Percentiles rank a stretch among this genome's conserved stretches.
These are phyloP conservation scores for Carassius gibelio DNA, from an alignment of 2,113 vertebrate genomes.

Conservation along the genomic window DNA sequence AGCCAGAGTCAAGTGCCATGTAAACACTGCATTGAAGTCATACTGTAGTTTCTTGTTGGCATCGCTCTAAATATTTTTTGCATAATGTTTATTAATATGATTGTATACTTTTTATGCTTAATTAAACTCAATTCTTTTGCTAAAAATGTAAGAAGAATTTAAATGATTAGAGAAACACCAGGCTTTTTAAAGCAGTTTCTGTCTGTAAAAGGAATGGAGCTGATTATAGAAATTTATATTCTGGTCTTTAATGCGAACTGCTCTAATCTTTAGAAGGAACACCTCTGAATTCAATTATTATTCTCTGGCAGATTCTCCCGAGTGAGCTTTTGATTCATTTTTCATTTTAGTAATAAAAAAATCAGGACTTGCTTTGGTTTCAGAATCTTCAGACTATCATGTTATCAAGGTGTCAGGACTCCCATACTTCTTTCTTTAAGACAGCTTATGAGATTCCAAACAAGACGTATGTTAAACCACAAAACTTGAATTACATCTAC, in stretches of 20 bases:
- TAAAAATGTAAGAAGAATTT: background rate
- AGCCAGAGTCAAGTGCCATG: background rate
- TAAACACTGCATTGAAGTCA: background rate
- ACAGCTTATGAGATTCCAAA: background rate
- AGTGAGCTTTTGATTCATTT: background rate
- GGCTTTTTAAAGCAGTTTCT: background rate
- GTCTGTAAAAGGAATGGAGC: background rate
- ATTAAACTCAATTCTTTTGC: background rate
- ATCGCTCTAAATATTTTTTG: background rate
- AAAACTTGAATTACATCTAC: background rate
- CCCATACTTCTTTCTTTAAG: background rate
- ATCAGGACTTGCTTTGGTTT: background rate
- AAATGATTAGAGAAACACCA: background rate
- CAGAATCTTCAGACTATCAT: background rate
- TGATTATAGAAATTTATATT: slow-evolving; percentile 23
- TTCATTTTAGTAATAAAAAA: slow-evolving; percentile 27
- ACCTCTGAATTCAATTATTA: slow-evolving; percentile 22
- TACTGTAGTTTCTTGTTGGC: background rate
- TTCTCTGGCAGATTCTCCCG: background rate
- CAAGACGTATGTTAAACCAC: background rate
- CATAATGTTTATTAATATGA: background rate
- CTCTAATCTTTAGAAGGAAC: slow-evolving; percentile 13
- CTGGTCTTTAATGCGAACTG: background rate
- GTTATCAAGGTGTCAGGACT: background rate
- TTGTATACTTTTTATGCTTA: background rate